Evolutionary conservation across 2,113 vertebrate species (phyloP).

Genomic region (Grallaria varia): DNA sequence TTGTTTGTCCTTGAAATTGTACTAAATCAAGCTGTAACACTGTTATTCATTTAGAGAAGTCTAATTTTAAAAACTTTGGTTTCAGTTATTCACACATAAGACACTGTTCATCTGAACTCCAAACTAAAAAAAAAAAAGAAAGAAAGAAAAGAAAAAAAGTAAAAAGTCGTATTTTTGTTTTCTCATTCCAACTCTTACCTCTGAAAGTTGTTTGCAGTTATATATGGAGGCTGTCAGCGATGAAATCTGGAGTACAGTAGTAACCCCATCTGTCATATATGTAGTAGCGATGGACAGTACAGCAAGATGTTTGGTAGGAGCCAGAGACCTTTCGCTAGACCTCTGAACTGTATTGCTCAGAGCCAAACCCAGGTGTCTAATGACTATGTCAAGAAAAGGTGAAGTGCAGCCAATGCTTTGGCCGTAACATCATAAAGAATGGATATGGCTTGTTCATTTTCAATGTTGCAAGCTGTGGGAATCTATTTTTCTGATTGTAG

Average conservation of each 20-base stretch:
- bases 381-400: background rate
- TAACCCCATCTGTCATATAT: background rate
- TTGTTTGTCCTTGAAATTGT: background rate
- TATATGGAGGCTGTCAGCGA: background rate
- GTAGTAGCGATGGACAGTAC: background rate
- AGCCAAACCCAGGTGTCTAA: background rate
- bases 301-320: background rate
- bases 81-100: background rate
- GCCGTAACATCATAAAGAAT: background rate
- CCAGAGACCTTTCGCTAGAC: background rate
- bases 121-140: background rate
- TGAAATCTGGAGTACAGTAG: background rate
- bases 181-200: background rate
- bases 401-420: background rate
- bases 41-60: background rate
- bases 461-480: background rate
- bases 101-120: background rate
- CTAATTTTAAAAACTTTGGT: background rate
- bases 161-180: background rate
- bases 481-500: constrained; percentile 16
- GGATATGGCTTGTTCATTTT: background rate
- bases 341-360: background rate
- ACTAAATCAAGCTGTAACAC: background rate
- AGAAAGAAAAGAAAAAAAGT: background rate
- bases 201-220: background rate